A percentile compares a stretch with the other conserved stretches of the same genome.
Evolutionary conservation across 1,140 invertebrate species (phyloP).

Genomic region (Gryllus bimaculatus): DNA sequence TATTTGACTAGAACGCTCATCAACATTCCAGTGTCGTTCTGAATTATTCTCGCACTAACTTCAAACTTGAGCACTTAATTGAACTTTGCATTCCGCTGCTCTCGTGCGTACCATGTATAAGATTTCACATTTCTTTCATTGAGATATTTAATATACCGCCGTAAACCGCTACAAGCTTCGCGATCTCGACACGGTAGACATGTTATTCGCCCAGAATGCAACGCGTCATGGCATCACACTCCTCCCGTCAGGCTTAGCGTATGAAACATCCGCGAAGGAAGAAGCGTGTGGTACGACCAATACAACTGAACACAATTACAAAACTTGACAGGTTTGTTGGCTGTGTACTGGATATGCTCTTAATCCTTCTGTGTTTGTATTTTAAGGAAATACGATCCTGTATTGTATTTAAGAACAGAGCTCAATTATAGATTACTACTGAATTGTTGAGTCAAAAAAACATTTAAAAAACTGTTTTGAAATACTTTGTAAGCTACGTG

Average conservation of each 20-base stretch:
- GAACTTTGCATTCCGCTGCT: not conserved
- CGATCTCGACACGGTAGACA: not conserved
- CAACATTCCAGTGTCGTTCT: not conserved
- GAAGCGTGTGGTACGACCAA: not conserved
- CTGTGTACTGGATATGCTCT: not conserved
- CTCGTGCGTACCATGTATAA: not conserved
- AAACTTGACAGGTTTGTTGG: not conserved
- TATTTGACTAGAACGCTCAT: not conserved
- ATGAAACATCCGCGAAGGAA: not conserved
- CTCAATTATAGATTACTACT: not conserved
- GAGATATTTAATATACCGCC: not conserved
- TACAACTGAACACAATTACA: not conserved
- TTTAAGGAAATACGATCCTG: too few relatives aligned
- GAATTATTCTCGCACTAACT: not conserved
- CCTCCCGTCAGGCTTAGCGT: not conserved
- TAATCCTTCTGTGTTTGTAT: too few relatives aligned
- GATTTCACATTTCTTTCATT: not conserved
- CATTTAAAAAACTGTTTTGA: not conserved
- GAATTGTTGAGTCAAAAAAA: not conserved
- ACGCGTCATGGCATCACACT: not conserved
- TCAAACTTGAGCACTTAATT: not conserved
- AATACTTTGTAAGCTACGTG: not conserved
- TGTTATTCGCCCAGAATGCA: not conserved
- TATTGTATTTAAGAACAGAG: too few relatives aligned
- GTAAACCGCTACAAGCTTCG: not conserved